Conservation (phyloP, 2,797 vertebrate genomes). For the Bradypodion pumilum region DNA sequence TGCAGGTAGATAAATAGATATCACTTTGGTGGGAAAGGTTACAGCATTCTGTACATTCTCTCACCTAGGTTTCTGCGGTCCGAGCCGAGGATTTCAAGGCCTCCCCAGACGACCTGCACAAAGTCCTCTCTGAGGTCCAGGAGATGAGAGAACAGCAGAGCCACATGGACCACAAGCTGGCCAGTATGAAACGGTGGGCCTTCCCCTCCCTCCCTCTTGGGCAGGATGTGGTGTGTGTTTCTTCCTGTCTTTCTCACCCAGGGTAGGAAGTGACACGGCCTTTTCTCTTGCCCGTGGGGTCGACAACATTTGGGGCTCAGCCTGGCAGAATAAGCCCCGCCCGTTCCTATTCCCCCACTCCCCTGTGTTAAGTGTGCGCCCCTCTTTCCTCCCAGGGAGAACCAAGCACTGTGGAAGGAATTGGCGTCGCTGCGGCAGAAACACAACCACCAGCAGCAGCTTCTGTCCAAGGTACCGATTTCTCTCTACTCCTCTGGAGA, state of each 20-base stretch:
- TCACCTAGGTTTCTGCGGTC: slow-evolving; percentile 63
- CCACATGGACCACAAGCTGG: slow-evolving; percentile 69
- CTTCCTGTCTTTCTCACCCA: too few relatives aligned
- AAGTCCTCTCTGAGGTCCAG: slow-evolving; percentile 69
- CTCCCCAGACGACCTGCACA: slow-evolving; percentile 68
- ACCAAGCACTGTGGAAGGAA: slow-evolving; percentile 71
- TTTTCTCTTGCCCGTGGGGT: not conserved
- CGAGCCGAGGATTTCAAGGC: slow-evolving; percentile 67
- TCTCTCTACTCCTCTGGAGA: too few relatives aligned
- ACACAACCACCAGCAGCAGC: slow-evolving; percentile 74
- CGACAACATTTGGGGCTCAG: too few relatives aligned
- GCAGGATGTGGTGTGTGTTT: not conserved
- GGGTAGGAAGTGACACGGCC: not conserved
- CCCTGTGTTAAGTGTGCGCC: slow-evolving; percentile 50
- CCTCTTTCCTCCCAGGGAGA: slow-evolving; percentile 65
- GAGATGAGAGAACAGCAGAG: slow-evolving; percentile 71
- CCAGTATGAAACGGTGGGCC: slow-evolving; percentile 70
- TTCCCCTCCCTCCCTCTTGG: accelerated
- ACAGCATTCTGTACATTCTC: too few relatives aligned
- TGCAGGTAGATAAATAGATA: too few relatives aligned
- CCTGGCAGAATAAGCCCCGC: slow-evolving; percentile 43
- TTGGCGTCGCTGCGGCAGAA: slow-evolving; percentile 72
- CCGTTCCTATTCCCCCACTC: slow-evolving; percentile 45
- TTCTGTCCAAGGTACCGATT: slow-evolving; percentile 75
- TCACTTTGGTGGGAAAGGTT: too few relatives aligned